phyloP scores from a whole-genome alignment of 2,888 invertebrate species.

The Frankliniella fusca region DNA sequence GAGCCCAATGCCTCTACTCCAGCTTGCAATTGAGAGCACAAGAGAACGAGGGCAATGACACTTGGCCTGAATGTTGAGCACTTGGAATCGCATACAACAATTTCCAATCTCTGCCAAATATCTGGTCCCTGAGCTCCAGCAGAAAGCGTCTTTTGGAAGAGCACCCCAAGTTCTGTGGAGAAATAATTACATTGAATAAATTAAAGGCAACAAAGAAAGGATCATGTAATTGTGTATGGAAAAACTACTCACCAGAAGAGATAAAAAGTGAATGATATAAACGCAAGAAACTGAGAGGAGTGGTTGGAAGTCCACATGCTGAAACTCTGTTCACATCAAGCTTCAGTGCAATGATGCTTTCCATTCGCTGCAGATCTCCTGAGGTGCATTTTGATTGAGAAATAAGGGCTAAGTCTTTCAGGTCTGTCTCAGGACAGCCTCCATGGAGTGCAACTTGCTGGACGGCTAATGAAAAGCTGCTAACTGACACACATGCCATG shows the following conservation, averaged over 20 bases:
- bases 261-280: slow-evolving; percentile 61
- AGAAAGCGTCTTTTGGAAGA: slow-evolving; percentile 30
- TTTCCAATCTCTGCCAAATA: slow-evolving; percentile 65
- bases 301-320: slow-evolving; percentile 50
- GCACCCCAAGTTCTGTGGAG: background rate
- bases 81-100: slow-evolving; percentile 68
- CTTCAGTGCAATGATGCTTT: slow-evolving; percentile 73
- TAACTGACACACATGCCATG: slow-evolving; percentile 81
- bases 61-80: slow-evolving; percentile 70
- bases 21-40: slow-evolving; percentile 66
- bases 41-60: slow-evolving; percentile 70
- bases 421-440: slow-evolving; percentile 41
- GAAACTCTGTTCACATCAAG: slow-evolving; percentile 60
- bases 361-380: slow-evolving; percentile 82
- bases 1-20: slow-evolving; percentile 42
- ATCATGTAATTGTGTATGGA: background rate
- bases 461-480: slow-evolving; percentile 80
- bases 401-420: slow-evolving; percentile 61
- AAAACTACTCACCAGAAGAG: slow-evolving; percentile 13
- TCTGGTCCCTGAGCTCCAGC: slow-evolving; percentile 53
- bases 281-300: slow-evolving; percentile 65
- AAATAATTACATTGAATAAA: background rate
- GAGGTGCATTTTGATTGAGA: slow-evolving; percentile 77
- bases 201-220: slow-evolving; percentile 27
- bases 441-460: slow-evolving; percentile 48